phyloP scores from a whole-genome alignment of 53 echinoderm and acorn worm species.

The Patiria pectinifera region DNA sequence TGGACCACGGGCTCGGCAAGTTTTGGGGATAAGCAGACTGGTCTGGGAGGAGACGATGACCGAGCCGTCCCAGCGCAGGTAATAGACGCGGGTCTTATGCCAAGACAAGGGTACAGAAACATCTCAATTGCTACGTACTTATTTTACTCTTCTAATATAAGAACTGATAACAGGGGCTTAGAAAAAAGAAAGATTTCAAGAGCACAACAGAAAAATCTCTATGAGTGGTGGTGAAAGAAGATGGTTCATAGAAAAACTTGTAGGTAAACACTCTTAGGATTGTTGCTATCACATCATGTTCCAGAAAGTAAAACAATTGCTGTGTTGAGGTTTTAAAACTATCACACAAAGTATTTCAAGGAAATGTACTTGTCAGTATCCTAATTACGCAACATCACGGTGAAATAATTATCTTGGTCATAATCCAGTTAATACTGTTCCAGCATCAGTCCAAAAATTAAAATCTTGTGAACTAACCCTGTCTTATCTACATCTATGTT shows the following conservation, averaged over 20 bases:
- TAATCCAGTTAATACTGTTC: neutral
- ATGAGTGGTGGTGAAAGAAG: too few species aligned
- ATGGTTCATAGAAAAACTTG: too few species aligned
- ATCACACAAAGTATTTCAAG: too few species aligned
- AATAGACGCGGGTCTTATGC: neutral
- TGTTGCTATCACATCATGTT: too few species aligned
- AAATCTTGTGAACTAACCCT: neutral
- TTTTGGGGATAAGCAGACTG: constrained; percentile 76
- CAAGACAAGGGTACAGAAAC: neutral
- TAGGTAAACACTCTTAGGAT: too few species aligned
- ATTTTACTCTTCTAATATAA: neutral
- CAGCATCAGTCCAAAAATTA: neutral
- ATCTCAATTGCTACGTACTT: neutral
- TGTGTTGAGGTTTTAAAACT: too few species aligned
- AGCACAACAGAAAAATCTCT: too few species aligned
- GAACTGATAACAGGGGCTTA: too few species aligned
- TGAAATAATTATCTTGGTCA: neutral
- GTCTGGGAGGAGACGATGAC: constrained; percentile 65
- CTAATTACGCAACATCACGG: too few species aligned
- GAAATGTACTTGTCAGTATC: too few species aligned
- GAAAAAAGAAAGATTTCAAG: too few species aligned
- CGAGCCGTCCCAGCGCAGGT: constrained; percentile 81
- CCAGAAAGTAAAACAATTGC: too few species aligned
- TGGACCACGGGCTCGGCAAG: constrained; percentile 93
- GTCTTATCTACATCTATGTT: neutral